A percentile compares a stretch with the other conserved stretches of the same genome.
These are phyloP conservation scores for Remorina albescens DNA, from an alignment of 2,797 vertebrate species.

Conservation along the genomic window DNA sequence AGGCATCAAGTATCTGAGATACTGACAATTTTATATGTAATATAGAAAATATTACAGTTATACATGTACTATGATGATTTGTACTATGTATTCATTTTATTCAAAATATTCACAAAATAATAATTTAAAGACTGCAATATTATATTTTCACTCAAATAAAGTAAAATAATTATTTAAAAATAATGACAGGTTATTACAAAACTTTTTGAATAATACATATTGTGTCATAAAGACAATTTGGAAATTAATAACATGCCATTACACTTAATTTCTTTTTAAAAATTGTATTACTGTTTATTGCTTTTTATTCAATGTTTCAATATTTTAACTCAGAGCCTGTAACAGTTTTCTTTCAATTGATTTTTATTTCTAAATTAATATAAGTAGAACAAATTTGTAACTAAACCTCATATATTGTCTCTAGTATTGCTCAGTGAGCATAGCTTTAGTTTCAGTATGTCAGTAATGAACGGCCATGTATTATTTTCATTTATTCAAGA, in stretches of 20 bases:
- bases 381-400: not conserved
- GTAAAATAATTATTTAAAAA: not conserved
- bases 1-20: constrained; percentile 9
- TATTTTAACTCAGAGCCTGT: not conserved
- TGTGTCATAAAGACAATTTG: not conserved
- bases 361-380: not conserved
- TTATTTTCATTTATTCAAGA: too few relatives aligned
- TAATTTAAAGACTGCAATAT: too few relatives aligned
- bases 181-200: not conserved
- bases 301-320: not conserved
- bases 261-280: not conserved
- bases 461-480: not conserved
- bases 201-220: too few relatives aligned
- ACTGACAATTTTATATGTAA: not conserved
- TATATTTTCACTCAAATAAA: too few relatives aligned
- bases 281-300: too few relatives aligned
- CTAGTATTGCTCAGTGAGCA: not conserved
- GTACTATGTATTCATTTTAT: not conserved
- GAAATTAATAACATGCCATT: not conserved
- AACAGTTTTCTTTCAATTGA: not conserved
- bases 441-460: not conserved
- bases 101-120: not conserved
- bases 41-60: too few relatives aligned
- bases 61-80: too few relatives aligned
- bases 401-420: not conserved